A percentile compares a stretch with the other conserved stretches of the same genome.
phyloP scores from a whole-genome alignment of 1,140 invertebrate species.

The Gonioctena quinquepunctata region DNA sequence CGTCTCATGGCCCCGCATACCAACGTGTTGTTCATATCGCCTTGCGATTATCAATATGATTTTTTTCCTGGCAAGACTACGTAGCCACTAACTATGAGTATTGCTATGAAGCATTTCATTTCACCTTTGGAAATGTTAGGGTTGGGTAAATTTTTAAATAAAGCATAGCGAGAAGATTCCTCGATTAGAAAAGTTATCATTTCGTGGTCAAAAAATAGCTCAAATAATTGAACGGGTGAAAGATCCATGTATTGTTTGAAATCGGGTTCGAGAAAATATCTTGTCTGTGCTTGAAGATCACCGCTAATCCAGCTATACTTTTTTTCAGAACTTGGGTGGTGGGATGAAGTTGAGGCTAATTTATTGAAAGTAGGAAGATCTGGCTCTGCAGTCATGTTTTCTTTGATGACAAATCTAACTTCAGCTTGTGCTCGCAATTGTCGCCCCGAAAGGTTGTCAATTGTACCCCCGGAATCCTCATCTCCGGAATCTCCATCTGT shows the following conservation, averaged over 20 bases:
- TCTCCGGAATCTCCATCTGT: not conserved
- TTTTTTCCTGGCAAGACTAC: conserved; percentile 43
- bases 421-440: not conserved
- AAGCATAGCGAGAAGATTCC: too few species aligned
- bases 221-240: too few species aligned
- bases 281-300: not conserved
- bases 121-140: too few species aligned
- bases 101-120: too few species aligned
- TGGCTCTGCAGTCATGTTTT: too few species aligned
- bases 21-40: conserved; percentile 44
- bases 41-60: conserved; percentile 46
- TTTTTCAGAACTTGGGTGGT: too few species aligned
- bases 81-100: too few species aligned
- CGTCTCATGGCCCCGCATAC: conserved; percentile 43
- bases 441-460: not conserved
- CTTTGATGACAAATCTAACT: not conserved
- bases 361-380: too few species aligned
- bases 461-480: not conserved
- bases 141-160: too few species aligned
- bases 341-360: too few species aligned
- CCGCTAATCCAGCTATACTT: not conserved
- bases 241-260: conserved; percentile 37
- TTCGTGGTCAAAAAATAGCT: too few species aligned
- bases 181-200: too few species aligned
- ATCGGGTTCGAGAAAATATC: conserved; percentile 4